Evolutionary conservation across 1,140 invertebrate genomes (phyloP).

Genomic region (Calycopis cecrops): DNA sequence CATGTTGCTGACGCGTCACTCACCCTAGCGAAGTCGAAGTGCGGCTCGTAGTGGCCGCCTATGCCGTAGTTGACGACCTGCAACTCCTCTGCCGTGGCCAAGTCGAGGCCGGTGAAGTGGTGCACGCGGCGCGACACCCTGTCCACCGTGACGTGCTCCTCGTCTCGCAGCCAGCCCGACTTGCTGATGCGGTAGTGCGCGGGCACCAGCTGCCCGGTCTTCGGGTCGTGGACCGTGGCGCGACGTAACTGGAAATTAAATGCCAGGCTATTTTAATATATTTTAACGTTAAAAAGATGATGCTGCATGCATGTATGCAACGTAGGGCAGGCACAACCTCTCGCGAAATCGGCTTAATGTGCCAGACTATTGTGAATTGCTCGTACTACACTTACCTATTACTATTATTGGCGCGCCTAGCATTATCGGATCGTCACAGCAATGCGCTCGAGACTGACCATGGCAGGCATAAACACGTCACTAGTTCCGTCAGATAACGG

Average conservation of each 20-base stretch:
- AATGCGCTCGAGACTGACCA: no score
- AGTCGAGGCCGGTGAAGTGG: background rate
- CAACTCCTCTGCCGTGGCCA: constrained; percentile 2
- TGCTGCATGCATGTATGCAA: no score
- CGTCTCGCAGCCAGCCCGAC: background rate
- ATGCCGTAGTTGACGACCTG: constrained; percentile 12
- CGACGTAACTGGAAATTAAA: background rate
- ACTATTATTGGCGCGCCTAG: no score
- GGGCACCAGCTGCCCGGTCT: background rate
- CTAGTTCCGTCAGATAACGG: no score
- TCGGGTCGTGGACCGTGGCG: background rate
- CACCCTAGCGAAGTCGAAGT: constrained; percentile 1
- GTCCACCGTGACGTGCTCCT: background rate
- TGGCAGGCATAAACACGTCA: no score
- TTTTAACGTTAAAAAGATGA: no score
- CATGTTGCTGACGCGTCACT: background rate
- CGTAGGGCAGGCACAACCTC: no score
- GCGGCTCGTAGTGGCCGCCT: constrained; percentile 5
- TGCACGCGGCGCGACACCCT: background rate
- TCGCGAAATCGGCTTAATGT: no score
- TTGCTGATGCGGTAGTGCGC: constrained; percentile 3
- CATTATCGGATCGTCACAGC: no score
- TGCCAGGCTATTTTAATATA: no score
- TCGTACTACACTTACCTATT: no score
- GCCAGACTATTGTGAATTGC: no score